Evolutionary conservation across 1,140 invertebrate species (phyloP), one percentile per base, ranked within the genome.

Genomic region (Bathynomus jamesi): DNA sequence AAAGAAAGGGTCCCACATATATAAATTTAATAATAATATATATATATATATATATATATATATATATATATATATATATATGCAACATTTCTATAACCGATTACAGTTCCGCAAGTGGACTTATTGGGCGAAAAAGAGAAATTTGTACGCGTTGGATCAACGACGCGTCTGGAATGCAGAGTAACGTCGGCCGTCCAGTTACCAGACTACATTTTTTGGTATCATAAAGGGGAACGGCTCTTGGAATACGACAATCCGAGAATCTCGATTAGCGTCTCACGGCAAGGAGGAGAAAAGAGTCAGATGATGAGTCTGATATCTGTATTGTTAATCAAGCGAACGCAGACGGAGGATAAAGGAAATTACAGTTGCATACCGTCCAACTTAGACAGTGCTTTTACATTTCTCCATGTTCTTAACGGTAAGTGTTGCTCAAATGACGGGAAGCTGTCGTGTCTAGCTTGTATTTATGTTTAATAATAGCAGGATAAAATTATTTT

Each of bases 281-380:
- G 78, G 24, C 72, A 76, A 28, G 64, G 75, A 17, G 78, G 78
- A 0, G 74, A 71, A 3, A 70, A 72, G 46, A 69, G 70, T 28
- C 68, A 69, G 10, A 69, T 71, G 70, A 75, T 75, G 74, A 75
- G 74, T 61, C 61, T 75, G 28, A 75, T 67, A 11, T 75, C 74
- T 3, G 68, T 70, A 1, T 73, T 81, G 7, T 69, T 75, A 5
- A 80, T 81, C 63, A 70, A 70, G 31, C 76, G 79, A 40, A 78
- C 79, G 29, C 70, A 71, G 21, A 72, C 77, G 10, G 72, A 63
- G 10, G 80, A 81, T 66, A 79, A 78, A 4, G 81, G 80, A 21
- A 82, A 81, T 66, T 82, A 81, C 69, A 80, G 78, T 32, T 81
- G 81, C 66, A 67, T 76, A n/a, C 81, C 81, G 25, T 80, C 80